Conservation (phyloP, 2,113 vertebrate species). For the Hydrolagus affinis region DNA sequence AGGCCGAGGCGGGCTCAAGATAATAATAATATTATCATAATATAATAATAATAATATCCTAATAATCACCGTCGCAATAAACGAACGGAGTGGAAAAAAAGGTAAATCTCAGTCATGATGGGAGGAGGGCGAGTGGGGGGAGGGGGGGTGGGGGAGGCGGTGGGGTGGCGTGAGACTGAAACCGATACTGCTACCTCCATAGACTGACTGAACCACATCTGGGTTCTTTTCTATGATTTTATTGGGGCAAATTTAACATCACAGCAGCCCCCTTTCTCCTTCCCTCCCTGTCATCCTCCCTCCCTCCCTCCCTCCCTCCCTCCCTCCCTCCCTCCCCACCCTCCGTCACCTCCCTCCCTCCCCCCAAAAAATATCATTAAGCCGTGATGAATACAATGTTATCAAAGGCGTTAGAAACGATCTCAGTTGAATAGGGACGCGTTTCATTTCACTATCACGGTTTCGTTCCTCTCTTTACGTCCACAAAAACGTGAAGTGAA, state of each 20-base stretch:
- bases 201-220: not conserved
- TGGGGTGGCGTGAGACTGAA: constrained; percentile 15
- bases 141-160: too few relatives aligned
- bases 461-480: not conserved
- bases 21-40: too few relatives aligned
- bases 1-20: not conserved
- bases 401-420: constrained; percentile 21
- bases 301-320: too few relatives aligned
- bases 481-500: not conserved
- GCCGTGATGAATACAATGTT: constrained; percentile 15
- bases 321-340: too few relatives aligned
- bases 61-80: not conserved
- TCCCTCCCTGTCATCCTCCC: too few relatives aligned
- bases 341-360: too few relatives aligned
- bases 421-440: constrained; percentile 24
- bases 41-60: too few relatives aligned
- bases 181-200: constrained; percentile 14
- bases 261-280: constrained; percentile 28
- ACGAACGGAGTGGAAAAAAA: constrained; percentile 15
- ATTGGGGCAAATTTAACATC: constrained; percentile 22
- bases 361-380: not conserved
- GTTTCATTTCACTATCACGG: constrained; percentile 19
- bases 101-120: constrained; percentile 5
- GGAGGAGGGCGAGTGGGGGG: too few relatives aligned
- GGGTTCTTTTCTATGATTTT: not conserved